Evolutionary conservation across 2,113 vertebrate genomes (phyloP), one percentile per base, ranked within the genome.

Genomic region (Lipotes vexillifer): DNA sequence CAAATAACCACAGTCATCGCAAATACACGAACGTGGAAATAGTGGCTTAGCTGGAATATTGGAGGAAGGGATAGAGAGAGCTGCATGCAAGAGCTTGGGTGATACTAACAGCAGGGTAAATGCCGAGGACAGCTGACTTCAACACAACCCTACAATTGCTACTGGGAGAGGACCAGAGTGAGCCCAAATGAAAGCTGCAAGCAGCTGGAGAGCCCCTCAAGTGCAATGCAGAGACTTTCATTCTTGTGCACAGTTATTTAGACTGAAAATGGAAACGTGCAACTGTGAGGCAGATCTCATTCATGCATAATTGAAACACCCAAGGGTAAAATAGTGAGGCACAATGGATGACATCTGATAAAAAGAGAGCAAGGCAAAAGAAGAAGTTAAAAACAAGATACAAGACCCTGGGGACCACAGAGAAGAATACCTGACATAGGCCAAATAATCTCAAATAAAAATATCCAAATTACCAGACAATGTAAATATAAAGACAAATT

Each of bases 281-380:
- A 65, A 96, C 97, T 98, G 96, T 97, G 97, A 98, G 97, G 97
- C 97, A 95, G 94, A 98, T 97, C 97, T 97, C 94, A 96, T 97
- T 98, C 98, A 98, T 98, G 97, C 98, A 98, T 99, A 99, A 99
- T 98, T 98, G 98, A 99, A 98, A 95, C 93, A 98, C 98, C 97
- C 89, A 0, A 97, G 98, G 98, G 97, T 98, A 98, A 99, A 98
- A 98, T 96, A 98, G 97, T 68, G 88, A 98, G 97, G 96, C 97
- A 97, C 97, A 98, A 98, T 98, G 98, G 98, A 98, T 98, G 98
- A 98, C 98, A 98, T 98, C 96, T 98, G 98, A 98, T 98, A 97
- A 98, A 98, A 98, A 98, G 95, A 95, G 93, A 98, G 97, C 93
- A 97, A 97, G 96, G 93, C 88, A 98, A 98, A 96, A 93, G 93